Base-by-base conservation (phyloP, 2,797 vertebrate species). In the Muscicapa striata region DNA sequence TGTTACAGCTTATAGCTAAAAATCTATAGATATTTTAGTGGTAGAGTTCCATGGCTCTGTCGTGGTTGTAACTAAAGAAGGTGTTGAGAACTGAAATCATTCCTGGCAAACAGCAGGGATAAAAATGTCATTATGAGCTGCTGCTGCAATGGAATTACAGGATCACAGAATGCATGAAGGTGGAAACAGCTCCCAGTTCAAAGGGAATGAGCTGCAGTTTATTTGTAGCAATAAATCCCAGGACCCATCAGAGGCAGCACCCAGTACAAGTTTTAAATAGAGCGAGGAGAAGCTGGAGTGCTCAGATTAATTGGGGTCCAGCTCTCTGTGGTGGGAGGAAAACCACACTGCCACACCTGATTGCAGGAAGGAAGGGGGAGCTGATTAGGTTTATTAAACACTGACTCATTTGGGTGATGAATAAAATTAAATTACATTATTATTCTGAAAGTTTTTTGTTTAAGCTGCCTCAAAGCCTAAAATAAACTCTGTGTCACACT, bases 331-430 rank as follows among this genome's bases (percentile, higher is more conserved):
- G 54, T 36, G 32, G 86, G 62, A 92, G 77, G 89, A 84, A 84
- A 69, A 55, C 38, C 40, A 59, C 3, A 2, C 20, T 51, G 68
- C 54, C 40, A 34, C 59, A 69, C 11, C 22, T 90, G 86, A 93
- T 74, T 84, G 66, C 69, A 74, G 73, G 66, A 83, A 83, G 57
- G 83, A 95, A 90, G 24, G 30, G 45, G 49, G 79, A 89, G 30
- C 77, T 92, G 73, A 89, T 84, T 41, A 61, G 26, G 4, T 70
- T 92, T 92, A 64, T 90, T 81, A 92, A 82, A 52, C 51, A 72
- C 19, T 38, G 40, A 46, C 43, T 84, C 59, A 15, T 41, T 46
- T 46, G 43, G 70, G 59, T 68, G 78, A 73, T 76, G 34, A 84
- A 77, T 46, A 48, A 36, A 62, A 63, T 74, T 89, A 73, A 73